phyloP scores from a whole-genome alignment of 2,888 invertebrate genomes.

The Aphidius colemani region DNA sequence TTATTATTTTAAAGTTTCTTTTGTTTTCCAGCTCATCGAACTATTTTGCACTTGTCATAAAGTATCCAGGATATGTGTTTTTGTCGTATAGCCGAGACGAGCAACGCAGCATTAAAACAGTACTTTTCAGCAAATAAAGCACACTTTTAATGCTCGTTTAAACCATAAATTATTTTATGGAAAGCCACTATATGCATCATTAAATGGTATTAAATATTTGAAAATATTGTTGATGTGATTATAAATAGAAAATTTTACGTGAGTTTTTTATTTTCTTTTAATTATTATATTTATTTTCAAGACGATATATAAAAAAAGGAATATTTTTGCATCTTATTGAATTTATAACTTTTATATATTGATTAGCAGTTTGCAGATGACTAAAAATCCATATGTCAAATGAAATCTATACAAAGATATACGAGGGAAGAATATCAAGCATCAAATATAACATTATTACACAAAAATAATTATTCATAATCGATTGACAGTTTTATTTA shows the following conservation, averaged over 20 bases:
- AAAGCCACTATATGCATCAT: conserved; percentile 20
- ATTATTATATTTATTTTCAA: too few species aligned
- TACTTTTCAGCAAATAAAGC: conserved; percentile 16
- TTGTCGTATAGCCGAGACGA: conserved; percentile 1
- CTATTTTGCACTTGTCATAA: conserved; percentile 26
- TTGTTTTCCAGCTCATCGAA: conserved; percentile 25
- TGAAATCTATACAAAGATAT: too few species aligned
- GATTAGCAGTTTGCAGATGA: too few species aligned
- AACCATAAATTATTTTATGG: conserved; percentile 36
- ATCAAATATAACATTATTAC: too few species aligned
- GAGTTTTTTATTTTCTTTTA: conserved; percentile 36
- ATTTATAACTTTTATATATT: too few species aligned
- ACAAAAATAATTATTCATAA: too few species aligned
- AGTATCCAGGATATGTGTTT: conserved; percentile 24
- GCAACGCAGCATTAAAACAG: conserved; percentile 21
- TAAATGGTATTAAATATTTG: conserved; percentile 34
- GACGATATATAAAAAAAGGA: too few species aligned
- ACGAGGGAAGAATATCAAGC: too few species aligned
- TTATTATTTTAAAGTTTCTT: not conserved
- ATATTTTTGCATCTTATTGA: too few species aligned
- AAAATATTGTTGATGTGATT: conserved; percentile 42
- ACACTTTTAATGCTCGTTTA: conserved; percentile 35
- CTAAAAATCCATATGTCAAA: too few species aligned
- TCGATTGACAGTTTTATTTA: too few species aligned
- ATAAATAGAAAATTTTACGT: conserved; percentile 33